Evolutionary conservation across 2,797 vertebrate species (phyloP), one percentile per base, ranked within the genome.

Genomic region (Macropodus opercularis): DNA sequence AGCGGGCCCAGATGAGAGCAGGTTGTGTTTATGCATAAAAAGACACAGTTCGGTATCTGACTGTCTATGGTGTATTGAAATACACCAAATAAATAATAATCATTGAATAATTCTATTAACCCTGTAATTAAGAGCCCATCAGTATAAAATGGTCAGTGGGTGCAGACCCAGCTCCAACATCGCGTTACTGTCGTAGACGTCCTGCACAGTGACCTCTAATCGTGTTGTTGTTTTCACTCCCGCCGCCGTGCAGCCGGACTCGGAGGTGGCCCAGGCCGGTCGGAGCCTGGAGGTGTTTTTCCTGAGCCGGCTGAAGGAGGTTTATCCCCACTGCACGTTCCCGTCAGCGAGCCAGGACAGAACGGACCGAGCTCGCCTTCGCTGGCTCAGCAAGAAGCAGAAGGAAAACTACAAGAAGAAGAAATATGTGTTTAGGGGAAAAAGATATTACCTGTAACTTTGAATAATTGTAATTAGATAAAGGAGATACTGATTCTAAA

Each of bases 251-350:
- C 84, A 99, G 97, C 94, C 96, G 0, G 97, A 99, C 86, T 99
- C 97, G 0, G 97, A 98, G 86, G 96, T 99, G 54, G 97, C 95
- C 13, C 95, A 95, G 72, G 97, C 97, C 1, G 97, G 97, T 6
- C 87, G 86, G 14, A 94, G 91, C 86, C 89, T 99, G 51, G 92
- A 96, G 75, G 58, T 88, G 12, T 95, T 95, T 78, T 98, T 98
- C 87, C 85, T 93, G 47, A 85, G 86, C 52, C 94, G 93, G 72
- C 81, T 99, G 66, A 92, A 85, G 79, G 94, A 96, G 59, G 72
- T 94, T 48, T 98, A 95, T 46, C 94, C 94, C 0, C 93, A 94
- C 3, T 92, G 81, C 53, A 83, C 18, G 31, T 97, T 98, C 60
- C 89, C 92, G 3, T 69, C 83, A 4, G 87, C 89, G 40, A 92